Conservation (phyloP, 1,140 invertebrate species). For the honey bee (Apis mellifera) region DNA sequence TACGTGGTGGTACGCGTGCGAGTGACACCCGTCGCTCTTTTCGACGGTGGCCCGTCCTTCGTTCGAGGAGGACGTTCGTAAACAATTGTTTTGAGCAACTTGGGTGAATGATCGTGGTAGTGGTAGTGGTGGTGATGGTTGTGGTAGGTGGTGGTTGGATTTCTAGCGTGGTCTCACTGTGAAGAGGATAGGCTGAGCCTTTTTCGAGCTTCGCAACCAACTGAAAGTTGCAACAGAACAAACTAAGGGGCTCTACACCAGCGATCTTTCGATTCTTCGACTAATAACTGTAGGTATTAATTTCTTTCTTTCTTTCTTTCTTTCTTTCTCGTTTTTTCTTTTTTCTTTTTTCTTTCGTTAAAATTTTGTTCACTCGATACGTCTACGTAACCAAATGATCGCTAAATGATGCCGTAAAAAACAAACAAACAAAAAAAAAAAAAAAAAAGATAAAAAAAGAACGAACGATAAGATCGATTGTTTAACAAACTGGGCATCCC, state of each 20-base stretch:
- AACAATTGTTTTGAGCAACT: constrained; percentile 38
- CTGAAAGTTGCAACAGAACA: constrained; percentile 41
- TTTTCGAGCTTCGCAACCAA: constrained; percentile 45
- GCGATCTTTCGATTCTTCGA: constrained; percentile 5
- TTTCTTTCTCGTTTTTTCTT: not conserved
- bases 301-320: not conserved
- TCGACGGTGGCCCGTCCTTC: constrained; percentile 14
- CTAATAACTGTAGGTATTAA: not conserved
- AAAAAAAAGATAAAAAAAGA: not conserved
- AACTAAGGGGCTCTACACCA: constrained; percentile 25
- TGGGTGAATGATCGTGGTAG: constrained; percentile 26
- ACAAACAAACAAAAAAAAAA: not conserved
- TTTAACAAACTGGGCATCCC: constrained; percentile 60
- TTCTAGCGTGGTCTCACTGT: constrained; percentile 42
- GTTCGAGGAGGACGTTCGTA: constrained; percentile 31
- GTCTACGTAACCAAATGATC: not conserved
- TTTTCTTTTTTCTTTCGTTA: too few species aligned
- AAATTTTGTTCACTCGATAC: too few species aligned
- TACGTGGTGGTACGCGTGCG: constrained; percentile 40
- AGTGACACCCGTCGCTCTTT: constrained; percentile 35
- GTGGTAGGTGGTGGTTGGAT: constrained; percentile 41
- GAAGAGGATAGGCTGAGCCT: constrained; percentile 42
- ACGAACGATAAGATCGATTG: constrained; percentile 57
- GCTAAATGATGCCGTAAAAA: not conserved
- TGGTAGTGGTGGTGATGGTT: constrained; percentile 17